Evolutionary conservation across 2,113 vertebrate genomes (phyloP).

Genomic region (Xenopus borealis): DNA sequence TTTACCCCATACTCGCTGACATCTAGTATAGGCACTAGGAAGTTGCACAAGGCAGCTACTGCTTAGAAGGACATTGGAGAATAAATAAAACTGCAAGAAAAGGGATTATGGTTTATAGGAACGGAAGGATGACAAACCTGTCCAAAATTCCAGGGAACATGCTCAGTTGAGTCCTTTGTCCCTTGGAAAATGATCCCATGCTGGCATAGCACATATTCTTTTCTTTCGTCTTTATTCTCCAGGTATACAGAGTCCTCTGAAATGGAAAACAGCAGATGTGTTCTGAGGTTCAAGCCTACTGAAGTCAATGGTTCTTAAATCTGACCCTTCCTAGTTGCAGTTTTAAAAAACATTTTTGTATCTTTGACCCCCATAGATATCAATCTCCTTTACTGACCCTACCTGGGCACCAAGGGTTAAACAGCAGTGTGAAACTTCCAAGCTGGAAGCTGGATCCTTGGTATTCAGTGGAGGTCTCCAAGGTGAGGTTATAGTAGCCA

Average conservation of each 20-base stretch:
- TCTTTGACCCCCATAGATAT: neutral
- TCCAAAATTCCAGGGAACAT: slow-evolving; percentile 59
- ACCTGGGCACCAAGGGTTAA: slow-evolving; percentile 92
- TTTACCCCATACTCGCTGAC: no score
- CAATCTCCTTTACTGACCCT: slow-evolving; percentile 33
- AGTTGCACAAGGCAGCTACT: no score
- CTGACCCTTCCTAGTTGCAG: no score
- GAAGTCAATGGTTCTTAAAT: no score
- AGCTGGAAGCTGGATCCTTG: slow-evolving; percentile 59
- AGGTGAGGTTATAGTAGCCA: slow-evolving; percentile 75
- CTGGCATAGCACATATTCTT: slow-evolving; percentile 60
- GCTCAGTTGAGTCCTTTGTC: slow-evolving; percentile 52
- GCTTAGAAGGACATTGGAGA: no score
- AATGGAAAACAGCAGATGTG: neutral
- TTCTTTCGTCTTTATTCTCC: slow-evolving; percentile 54
- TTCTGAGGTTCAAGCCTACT: no score
- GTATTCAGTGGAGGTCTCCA: slow-evolving; percentile 56
- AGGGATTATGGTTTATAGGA: no score
- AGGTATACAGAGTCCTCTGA: slow-evolving; percentile 61
- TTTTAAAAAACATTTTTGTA: no score
- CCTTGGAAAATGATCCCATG: slow-evolving; percentile 60
- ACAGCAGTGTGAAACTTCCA: slow-evolving; percentile 79
- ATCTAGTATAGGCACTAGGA: no score
- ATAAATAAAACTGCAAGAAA: no score
- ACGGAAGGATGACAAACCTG: slow-evolving; percentile 50